Evolutionary conservation across 2,797 vertebrate species (phyloP), one percentile per base, ranked within the genome.

Genomic region (Cuniculus paca): DNA sequence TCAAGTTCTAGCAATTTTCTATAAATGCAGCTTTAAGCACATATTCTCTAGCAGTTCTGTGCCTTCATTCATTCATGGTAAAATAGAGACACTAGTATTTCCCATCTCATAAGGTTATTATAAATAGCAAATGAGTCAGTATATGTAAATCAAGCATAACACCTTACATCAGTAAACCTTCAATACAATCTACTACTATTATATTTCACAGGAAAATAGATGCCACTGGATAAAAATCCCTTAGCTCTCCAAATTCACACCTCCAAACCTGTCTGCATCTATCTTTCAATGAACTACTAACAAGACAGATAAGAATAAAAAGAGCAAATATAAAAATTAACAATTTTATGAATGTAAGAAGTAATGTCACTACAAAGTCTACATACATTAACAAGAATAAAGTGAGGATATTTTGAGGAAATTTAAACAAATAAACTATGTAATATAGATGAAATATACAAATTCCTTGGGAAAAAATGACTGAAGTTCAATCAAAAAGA

Each of bases 191-290:
- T 81, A 48, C 31, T 75, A 14, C 68, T 81, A 39, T 89, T 84
- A 68, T 82, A 54, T 89, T 83, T 85, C 79, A 63, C 13, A 84
- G 7, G 22, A 75, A 88, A 74, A 79, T 48, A 81, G 54, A 96
- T 75, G 6, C 6, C 36, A 88, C 11, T 17, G 20, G 16, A 84
- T 78, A 80, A 56, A 78, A 94, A 88, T 85, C 42, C 36, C 36
- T 75, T 60, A 56, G 11, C 48, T 45, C 20, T 26, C 34, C 36
- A 96, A 68, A 0, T 7, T 2, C 24, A 34, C 68, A 36, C 48
- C 80, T 93, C 48, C 39, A 86, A 79, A 52, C 60, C 60, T 34
- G 3, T 45, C 22, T 90, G 42, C 8, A 77, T 31, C 26, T 58
- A 31, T 5, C 17, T 83, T 83, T n/a, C 28, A 65, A 16, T 45